Evolutionary conservation across 2,888 invertebrate species (phyloP), one percentile per base, ranked within the genome.

Genomic region (Arctia plantaginis): DNA sequence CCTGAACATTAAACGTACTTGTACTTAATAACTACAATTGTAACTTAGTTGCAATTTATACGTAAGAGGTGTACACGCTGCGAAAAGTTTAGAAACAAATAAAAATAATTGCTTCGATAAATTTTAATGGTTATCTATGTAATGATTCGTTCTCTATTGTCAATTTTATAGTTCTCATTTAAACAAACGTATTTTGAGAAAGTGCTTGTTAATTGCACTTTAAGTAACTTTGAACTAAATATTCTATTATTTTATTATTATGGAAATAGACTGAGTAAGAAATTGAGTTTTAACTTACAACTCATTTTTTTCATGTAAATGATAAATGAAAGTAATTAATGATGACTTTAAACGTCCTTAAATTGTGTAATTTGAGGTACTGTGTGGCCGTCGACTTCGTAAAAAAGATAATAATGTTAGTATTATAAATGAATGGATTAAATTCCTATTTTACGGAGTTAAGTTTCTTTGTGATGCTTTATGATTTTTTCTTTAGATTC

Each of bases 221-320:
- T 71, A 18, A 66, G 64, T 76, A 27, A 73, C 66, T 75, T 71
- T 33, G 62, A 71, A 70, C 59, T 75, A 71, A 75, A 72, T 30
- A 44, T 73, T 70, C 35, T 44, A 27, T n/a, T n/a, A n/a, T n/a
- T n/a, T n/a, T n/a, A n/a, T 0, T 27, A 0, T 23, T 30, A 30
- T 62, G 27, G 30, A 62, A 62, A 18, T 27, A 30, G 2, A 62
- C 30, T 62, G 27, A 12, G n/a, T 10, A 18, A 27, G 12, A 20
- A 67, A 67, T 20, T 23, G 66, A 66, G 44, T 67, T 20, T 2
- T 30, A 67, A 30, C 23, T 44, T 47, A 47, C 30, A 67, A 30
- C 30, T 6, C 23, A 30, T 3, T 23, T 20, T n/a, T 67, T 67
- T 35, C 6, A 47, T 30, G 6, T 44, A 47, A 30, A 67, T 67